Base-by-base conservation (phyloP, 2,888 invertebrate species). In the Lymantria dispar region DNA sequence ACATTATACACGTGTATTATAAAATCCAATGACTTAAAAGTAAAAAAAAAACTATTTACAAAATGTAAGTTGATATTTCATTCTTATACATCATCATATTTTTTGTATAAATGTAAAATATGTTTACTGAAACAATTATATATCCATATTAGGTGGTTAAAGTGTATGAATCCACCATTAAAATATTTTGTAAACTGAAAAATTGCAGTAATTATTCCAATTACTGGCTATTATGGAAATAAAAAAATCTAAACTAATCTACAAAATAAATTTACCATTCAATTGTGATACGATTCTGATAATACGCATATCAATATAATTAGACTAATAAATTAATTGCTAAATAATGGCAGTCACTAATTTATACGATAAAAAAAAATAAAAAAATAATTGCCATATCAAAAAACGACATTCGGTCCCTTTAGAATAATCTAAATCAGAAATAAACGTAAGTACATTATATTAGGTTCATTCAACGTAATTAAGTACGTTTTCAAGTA, bases 341-440 rank as follows among this genome's bases (percentile, higher is more conserved):
- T 45, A 52, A 48, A 52, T 42, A 48, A 52, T 52, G 52, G 52
- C 52, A 52, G 52, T 12, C 9, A 38, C 33, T 33, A 33, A 10
- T 33, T 33, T 7, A 33, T 10, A 33, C 2, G 33, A 33, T 8
- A 33, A 33, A 1, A 33, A 10, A 33, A 33, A 10, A 33, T 5
- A 33, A 33, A 1, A 33, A 33, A 38, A n/a, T 38, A 38, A 38
- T 38, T 38, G 38, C 38, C n/a, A 38, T 38, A n/a, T 12, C 12
- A 38, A 38, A 38, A 33, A 33, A 33, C 8, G 8, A 5, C 8
- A 33, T 33, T 33, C 9, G 33, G 22, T 22, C 22, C 22, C 22
- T 22, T 22, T 22, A 22, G 22, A 22, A 22, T 22, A 22, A 22
- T 22, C 22, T 39, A 12, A 39, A 39, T 12, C 38, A 41, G 46